A percentile compares a stretch with the other conserved stretches of the same genome.
phyloP scores from a whole-genome alignment of 2,888 invertebrate genomes.

The Sinhomidia bicolor region DNA sequence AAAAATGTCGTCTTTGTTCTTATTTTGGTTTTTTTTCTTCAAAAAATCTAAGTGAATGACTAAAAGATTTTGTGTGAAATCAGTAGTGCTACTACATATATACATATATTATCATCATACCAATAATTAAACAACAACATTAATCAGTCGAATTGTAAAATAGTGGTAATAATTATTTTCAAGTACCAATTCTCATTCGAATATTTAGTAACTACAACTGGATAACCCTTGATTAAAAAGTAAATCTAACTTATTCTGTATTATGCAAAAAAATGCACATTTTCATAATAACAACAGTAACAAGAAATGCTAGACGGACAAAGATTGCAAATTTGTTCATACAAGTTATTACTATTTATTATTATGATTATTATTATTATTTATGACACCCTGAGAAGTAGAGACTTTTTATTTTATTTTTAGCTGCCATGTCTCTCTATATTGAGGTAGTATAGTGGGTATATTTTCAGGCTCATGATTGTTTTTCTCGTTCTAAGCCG shows the following conservation, averaged over 20 bases:
- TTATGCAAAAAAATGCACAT: too few relatives aligned
- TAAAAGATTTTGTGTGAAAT: not conserved
- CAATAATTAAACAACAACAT: slow-evolving; percentile 1
- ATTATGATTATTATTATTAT: not conserved
- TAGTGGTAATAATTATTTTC: not conserved
- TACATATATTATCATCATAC: not conserved
- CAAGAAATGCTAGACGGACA: too few relatives aligned
- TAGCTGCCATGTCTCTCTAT: not conserved
- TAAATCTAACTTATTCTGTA: too few relatives aligned
- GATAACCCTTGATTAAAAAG: too few relatives aligned
- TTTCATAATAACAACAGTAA: too few relatives aligned
- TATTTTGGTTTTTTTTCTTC: not conserved
- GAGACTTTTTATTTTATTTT: not conserved
- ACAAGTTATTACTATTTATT: too few relatives aligned
- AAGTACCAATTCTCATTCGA: not conserved
- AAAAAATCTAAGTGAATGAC: not conserved
- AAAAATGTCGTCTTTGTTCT: not conserved
- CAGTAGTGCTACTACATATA: too few relatives aligned
- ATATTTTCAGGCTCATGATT: not conserved
- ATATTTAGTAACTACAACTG: not conserved
- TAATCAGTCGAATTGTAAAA: not conserved
- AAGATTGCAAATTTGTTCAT: too few relatives aligned
- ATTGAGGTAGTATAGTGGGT: slow-evolving; percentile 13
- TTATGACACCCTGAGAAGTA: not conserved
- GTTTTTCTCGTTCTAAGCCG: not conserved